phyloP scores from a whole-genome alignment of 2,797 vertebrate species.

The Melanotaenia parkinsoni region DNA sequence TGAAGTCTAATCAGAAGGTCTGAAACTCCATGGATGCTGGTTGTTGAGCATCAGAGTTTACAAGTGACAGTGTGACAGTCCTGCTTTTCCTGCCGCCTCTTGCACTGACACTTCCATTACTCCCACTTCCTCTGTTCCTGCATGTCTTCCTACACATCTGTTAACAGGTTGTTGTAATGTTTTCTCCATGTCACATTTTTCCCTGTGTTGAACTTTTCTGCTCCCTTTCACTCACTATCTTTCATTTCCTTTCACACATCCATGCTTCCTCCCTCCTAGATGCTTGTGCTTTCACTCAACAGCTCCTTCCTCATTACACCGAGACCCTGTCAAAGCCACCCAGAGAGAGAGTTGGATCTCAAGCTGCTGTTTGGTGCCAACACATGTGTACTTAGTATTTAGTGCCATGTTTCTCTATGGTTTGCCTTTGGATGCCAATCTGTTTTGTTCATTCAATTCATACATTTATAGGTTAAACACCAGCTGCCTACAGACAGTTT shows the following conservation, averaged over 20 bases:
- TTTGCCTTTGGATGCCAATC: constrained; percentile 55
- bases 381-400: constrained; percentile 44
- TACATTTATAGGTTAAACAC: constrained; percentile 51
- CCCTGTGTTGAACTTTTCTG: constrained; percentile 16
- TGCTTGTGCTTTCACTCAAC: constrained; percentile 38
- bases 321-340: constrained; percentile 53
- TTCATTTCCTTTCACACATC: not conserved
- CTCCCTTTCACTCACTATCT: constrained; percentile 3
- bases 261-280: constrained; percentile 27
- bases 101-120: constrained; percentile 19
- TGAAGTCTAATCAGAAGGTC: constrained; percentile 30
- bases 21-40: constrained; percentile 15
- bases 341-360: constrained; percentile 38
- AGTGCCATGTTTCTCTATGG: constrained; percentile 60
- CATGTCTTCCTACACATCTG: constrained; percentile 13
- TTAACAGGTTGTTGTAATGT: constrained; percentile 25
- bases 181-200: constrained; percentile 35
- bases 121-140: constrained; percentile 25
- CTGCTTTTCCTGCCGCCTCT: constrained; percentile 4
- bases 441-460: constrained; percentile 56
- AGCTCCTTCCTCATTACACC: constrained; percentile 51
- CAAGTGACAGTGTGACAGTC: constrained; percentile 11
- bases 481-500: constrained; percentile 29
- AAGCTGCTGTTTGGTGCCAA: constrained; percentile 52
- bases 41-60: constrained; percentile 29